phyloP scores from a whole-genome alignment of 2,797 vertebrate species.

The Philypnodon macrostomus region DNA sequence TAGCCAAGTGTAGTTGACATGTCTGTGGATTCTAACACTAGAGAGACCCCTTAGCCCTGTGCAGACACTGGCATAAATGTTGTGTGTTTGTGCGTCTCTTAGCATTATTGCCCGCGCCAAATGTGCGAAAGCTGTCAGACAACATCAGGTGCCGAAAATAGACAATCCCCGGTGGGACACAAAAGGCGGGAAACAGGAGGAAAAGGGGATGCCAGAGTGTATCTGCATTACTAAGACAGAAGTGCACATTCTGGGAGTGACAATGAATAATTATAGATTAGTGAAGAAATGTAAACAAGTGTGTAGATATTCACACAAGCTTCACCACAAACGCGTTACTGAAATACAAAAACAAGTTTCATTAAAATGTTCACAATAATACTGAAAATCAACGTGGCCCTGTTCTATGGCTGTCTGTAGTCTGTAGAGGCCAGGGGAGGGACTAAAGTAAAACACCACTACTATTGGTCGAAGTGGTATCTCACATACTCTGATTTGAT shows the following conservation, averaged over 20 bases:
- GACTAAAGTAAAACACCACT: too few relatives aligned
- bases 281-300: slow-evolving; percentile 39
- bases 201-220: slow-evolving; percentile 12
- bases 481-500: too few relatives aligned
- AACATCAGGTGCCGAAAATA: slow-evolving; percentile 71
- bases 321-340: background rate
- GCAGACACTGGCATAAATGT: slow-evolving; percentile 10
- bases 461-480: too few relatives aligned
- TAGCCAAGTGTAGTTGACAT: slow-evolving; percentile 29
- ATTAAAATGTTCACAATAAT: too few relatives aligned
- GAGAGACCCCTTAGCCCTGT: slow-evolving; percentile 18
- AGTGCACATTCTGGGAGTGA: slow-evolving; percentile 41
- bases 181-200: slow-evolving; percentile 9
- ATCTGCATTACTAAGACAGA: slow-evolving; percentile 49
- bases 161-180: slow-evolving; percentile 45
- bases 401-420: too few relatives aligned
- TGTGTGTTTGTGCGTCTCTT: slow-evolving; percentile 10
- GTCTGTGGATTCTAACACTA: slow-evolving; percentile 46
- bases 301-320: background rate
- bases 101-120: slow-evolving; percentile 44
- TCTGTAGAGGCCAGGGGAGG: too few relatives aligned
- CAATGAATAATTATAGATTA: slow-evolving; percentile 62
- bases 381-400: too few relatives aligned
- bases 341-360: too few relatives aligned
- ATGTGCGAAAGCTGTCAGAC: slow-evolving; percentile 70